A percentile compares a stretch with the other conserved stretches of the same genome.
phyloP scores from a whole-genome alignment of 1,140 invertebrate genomes.

The Elymnias hypermnestra region DNA sequence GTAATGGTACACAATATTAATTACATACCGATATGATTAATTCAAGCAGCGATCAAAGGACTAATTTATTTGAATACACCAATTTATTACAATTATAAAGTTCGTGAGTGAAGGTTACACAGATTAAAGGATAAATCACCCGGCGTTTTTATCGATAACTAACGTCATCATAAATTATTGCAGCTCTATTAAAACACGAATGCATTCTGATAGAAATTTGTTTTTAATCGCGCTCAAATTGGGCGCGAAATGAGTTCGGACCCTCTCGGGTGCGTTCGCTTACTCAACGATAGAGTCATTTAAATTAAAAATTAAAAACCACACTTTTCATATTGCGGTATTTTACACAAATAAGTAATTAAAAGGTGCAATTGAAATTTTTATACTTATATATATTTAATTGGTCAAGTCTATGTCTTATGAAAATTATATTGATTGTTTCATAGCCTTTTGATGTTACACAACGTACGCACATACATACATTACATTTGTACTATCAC shows the following conservation, averaged over 20 bases:
- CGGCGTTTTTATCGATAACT: conserved; percentile 28
- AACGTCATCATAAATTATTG: conserved; percentile 36
- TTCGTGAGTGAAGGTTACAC: conserved; percentile 14
- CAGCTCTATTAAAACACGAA: conserved; percentile 48
- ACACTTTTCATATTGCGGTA: conserved; percentile 11
- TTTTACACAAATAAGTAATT: conserved; percentile 8
- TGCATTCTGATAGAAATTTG: conserved; percentile 68
- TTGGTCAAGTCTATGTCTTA: no score
- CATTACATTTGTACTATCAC: no score
- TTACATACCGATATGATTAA: conserved; percentile 1
- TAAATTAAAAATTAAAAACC: conserved; percentile 51
- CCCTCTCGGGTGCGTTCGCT: conserved; percentile 34
- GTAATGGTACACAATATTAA: no score
- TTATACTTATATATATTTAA: not conserved
- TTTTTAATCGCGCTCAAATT: conserved; percentile 71
- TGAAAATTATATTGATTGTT: no score
- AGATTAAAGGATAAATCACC: conserved; percentile 28
- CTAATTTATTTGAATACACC: conserved; percentile 18
- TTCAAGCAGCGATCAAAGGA: conserved; percentile 9
- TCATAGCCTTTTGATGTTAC: no score
- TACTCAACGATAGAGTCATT: conserved; percentile 51
- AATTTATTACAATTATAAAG: conserved; percentile 17
- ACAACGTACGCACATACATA: no score
- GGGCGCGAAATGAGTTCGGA: conserved; percentile 66
- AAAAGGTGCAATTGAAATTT: not conserved